phyloP scores from a whole-genome alignment of 2,113 vertebrate species.

The Alectura lathami region DNA sequence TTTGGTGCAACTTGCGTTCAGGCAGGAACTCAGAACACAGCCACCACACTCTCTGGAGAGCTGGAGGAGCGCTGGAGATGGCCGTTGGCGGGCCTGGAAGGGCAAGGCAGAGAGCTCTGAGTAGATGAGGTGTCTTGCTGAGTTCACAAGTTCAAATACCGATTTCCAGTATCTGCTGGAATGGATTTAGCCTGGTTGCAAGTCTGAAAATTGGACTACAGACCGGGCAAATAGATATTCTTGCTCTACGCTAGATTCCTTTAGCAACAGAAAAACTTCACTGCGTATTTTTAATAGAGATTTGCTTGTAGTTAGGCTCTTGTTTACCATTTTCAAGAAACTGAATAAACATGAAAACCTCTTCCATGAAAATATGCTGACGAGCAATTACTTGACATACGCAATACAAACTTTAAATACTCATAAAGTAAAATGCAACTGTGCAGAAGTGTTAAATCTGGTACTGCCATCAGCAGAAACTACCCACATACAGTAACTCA shows the following conservation, averaged over 20 bases:
- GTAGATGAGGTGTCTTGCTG: slow-evolving; percentile 50
- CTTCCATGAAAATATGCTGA: background rate
- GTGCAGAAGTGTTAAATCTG: slow-evolving; percentile 43
- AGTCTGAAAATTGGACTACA: background rate
- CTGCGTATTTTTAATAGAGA: background rate
- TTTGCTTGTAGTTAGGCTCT: background rate
- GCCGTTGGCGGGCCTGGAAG: background rate
- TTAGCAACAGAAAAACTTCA: slow-evolving; percentile 24
- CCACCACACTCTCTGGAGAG: slow-evolving; percentile 25
- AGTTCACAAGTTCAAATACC: slow-evolving; percentile 68
- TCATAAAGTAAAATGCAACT: slow-evolving; percentile 3
- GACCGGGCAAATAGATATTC: slow-evolving; percentile 30
- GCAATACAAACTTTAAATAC: slow-evolving; percentile 13
- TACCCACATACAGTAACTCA: background rate
- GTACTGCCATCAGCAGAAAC: slow-evolving; percentile 26
- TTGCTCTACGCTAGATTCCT: background rate
- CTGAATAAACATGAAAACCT: background rate
- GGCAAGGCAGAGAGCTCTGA: background rate
- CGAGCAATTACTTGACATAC: background rate
- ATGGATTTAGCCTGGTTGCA: background rate
- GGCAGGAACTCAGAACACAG: slow-evolving; percentile 5
- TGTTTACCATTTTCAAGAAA: background rate
- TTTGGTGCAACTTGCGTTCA: slow-evolving; percentile 55
- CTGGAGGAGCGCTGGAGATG: slow-evolving; percentile 5
- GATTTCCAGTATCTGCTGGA: slow-evolving; percentile 55